Evolutionary conservation across 2,888 invertebrate species (phyloP).

Genomic region (Parnassius mnemosyne): DNA sequence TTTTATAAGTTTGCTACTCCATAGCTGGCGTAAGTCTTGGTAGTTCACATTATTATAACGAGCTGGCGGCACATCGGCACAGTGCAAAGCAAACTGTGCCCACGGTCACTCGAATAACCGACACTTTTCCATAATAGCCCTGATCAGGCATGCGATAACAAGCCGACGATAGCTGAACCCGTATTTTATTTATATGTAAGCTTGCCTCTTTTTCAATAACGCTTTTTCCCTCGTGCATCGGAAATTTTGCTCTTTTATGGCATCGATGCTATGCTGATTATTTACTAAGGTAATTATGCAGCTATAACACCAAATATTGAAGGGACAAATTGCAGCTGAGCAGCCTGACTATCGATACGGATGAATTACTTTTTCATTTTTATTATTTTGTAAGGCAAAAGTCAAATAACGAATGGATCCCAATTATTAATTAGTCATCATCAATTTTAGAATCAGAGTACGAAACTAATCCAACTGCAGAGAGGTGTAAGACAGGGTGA

Average conservation of each 20-base stretch:
- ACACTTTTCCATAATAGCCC: conserved; percentile 74
- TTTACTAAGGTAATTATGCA: conserved; percentile 72
- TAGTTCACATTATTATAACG: conserved; percentile 81
- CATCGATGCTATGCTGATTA: conserved; percentile 68
- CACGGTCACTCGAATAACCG: conserved; percentile 72
- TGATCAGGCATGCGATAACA: conserved; percentile 80
- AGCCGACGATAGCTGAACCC: conserved; percentile 80
- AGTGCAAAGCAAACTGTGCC: conserved; percentile 75
- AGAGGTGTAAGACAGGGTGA: no score
- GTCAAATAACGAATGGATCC: no score
- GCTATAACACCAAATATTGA: conserved; percentile 66
- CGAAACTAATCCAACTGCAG: no score
- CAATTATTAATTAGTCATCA: no score
- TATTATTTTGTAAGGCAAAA: no score
- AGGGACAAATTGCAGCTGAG: conserved; percentile 59
- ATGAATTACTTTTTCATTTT: no score
- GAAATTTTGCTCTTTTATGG: conserved; percentile 77
- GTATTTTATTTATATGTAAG: conserved; percentile 80
- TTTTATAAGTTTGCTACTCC: conserved; percentile 51
- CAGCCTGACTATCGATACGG: conserved; percentile 40
- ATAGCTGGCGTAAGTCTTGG: conserved; percentile 72
- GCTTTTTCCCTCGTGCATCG: conserved; percentile 71
- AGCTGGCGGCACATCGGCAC: conserved; percentile 66
- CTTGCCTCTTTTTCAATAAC: conserved; percentile 79
- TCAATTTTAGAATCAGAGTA: no score